These are phyloP conservation scores for Nephotettix cincticeps DNA, from an alignment of 1,140 invertebrate species.

Conservation along the genomic window DNA sequence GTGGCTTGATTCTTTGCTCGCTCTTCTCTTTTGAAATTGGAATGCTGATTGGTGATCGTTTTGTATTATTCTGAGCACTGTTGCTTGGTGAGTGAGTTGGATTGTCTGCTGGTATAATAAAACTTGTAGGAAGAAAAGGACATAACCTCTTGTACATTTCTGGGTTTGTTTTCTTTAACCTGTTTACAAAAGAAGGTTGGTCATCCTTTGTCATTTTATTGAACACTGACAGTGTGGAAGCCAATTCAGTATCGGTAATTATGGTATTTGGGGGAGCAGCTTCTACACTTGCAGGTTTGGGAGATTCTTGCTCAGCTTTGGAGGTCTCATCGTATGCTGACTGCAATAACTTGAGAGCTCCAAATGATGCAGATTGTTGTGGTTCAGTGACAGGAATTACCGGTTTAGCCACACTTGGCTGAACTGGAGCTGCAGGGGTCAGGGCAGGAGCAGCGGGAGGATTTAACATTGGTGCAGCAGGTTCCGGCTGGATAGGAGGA, in stretches of 20 bases:
- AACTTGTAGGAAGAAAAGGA: conserved; percentile 11
- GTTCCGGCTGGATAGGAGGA: neutral
- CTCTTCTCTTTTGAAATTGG: conserved; percentile 20
- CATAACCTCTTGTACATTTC: neutral
- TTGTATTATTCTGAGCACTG: conserved; percentile 41
- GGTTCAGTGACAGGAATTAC: neutral
- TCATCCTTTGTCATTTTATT: neutral
- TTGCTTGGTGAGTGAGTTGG: neutral
- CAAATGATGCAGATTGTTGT: conserved; percentile 15
- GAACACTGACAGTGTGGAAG: neutral
- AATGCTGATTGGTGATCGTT: neutral
- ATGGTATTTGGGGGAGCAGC: neutral
- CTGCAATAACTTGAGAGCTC: conserved; percentile 25
- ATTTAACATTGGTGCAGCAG: conserved; percentile 20
- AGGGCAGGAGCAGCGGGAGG: too few relatives aligned
- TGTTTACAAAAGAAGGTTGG: neutral
- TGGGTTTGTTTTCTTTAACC: neutral
- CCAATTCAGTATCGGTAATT: neutral
- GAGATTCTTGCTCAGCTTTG: neutral
- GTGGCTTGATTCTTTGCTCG: conserved; percentile 30
- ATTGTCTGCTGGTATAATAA: neutral
- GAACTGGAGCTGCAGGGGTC: neutral
- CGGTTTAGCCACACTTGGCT: neutral
- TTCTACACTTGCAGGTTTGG: neutral
- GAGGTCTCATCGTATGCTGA: conserved; percentile 23